Base-by-base conservation (phyloP, 2,797 vertebrate genomes). In the Anniella stebbinsi region DNA sequence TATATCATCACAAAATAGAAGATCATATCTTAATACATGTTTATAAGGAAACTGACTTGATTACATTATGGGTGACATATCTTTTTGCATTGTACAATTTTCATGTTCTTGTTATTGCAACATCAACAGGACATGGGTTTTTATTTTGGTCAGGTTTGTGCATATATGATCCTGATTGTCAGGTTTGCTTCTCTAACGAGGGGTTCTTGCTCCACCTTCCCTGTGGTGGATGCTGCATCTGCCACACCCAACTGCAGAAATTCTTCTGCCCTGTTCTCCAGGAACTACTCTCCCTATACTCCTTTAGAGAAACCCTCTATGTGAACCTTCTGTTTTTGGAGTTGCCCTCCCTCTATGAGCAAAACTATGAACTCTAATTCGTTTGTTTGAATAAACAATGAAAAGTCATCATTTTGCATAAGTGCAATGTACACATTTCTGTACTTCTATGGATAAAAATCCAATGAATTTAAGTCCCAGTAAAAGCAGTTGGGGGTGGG, bases 81-180 rank as follows among this genome's bases (percentile, higher is more conserved):
- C n/a, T 80, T 38, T 89, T 91, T 77, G 1, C 63, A 82, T 30
- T 41, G 66, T 5, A 8, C 33, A 8, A 3, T 17, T 92, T 92
- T 36, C 70, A 48, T 17, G 8, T 86, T 30, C 70, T 91, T 90
- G 57, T 80, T 83, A 92, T 36, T 18, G 36, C 51, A 67, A 5
- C 87, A 81, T 90, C 13, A n/a, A 57, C 87, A 89, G 91, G 54
- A 25, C 91, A 90, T 87, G 86, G 51, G 75, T 66, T 66, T 54
- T 73, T 84, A 12, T 84, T 84, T 41, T 51, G 11, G 15, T 75
- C 48, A 28, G 36, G 15, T 51, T n/a, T 80, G 23, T 69, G 13
- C 41, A 38, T 23, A 10, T 38, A 69, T 6, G 41, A 51, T 69
- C 36, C 80, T 70, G 45, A 87, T 70, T 89, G 48, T 7, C n/a